A percentile compares a stretch with the other conserved stretches of the same genome.
Evolutionary conservation across 2,888 invertebrate genomes (phyloP).

Genomic region (Tinea semifulvella): DNA sequence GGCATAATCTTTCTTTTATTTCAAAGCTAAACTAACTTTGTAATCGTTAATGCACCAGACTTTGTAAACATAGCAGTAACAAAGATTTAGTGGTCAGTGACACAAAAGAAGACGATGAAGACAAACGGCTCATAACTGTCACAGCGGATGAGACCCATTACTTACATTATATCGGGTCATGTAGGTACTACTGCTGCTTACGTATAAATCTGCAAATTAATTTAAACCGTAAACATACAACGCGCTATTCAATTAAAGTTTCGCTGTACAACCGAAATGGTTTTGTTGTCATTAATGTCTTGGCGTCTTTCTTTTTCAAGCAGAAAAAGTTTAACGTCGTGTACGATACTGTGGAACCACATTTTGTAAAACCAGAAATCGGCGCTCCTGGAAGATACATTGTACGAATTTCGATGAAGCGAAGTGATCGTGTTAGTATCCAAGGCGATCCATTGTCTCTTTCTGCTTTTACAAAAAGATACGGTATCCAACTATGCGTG

Average conservation of each 20-base stretch:
- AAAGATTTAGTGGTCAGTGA: neutral
- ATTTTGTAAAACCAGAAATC: slow-evolving; percentile 8
- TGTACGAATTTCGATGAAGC: slow-evolving; percentile 7
- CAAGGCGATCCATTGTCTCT: slow-evolving; percentile 1
- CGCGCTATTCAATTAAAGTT: slow-evolving; percentile 1
- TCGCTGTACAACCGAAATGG: neutral
- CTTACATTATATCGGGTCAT: neutral
- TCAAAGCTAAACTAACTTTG: no score
- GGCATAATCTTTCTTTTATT: no score
- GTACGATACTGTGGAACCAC: neutral
- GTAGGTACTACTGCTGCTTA: neutral
- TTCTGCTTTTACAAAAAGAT: neutral
- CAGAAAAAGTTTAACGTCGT: slow-evolving; percentile 1
- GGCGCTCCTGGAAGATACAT: neutral
- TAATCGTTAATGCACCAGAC: no score
- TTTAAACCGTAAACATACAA: neutral
- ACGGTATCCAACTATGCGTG: neutral
- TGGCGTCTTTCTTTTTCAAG: neutral
- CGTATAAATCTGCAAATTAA: slow-evolving; percentile 1
- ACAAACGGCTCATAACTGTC: slow-evolving; percentile 2
- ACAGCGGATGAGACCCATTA: slow-evolving; percentile 1
- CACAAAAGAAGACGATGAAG: slow-evolving; percentile 1
- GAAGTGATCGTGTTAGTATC: neutral
- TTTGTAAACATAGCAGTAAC: no score
- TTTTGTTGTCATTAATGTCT: slow-evolving; percentile 5